Evolutionary conservation across 2,888 invertebrate genomes (phyloP).

Genomic region (Selenia dentaria): DNA sequence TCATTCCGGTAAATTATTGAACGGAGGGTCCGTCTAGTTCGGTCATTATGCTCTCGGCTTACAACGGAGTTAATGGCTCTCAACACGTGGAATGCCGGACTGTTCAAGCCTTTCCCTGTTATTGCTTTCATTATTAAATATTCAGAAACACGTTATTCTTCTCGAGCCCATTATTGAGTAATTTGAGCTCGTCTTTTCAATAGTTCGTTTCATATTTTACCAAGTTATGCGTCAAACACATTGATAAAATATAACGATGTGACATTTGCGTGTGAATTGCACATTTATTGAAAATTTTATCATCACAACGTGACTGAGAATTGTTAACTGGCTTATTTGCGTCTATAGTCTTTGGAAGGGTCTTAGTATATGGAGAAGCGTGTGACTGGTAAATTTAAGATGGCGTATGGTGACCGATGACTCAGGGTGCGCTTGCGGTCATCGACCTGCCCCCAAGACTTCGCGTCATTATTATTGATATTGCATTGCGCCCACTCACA

Average conservation of each 20-base stretch:
- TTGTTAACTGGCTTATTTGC: constrained; percentile 47
- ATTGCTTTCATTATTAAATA: constrained; percentile 54
- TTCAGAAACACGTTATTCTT: constrained; percentile 44
- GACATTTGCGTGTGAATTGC: constrained; percentile 41
- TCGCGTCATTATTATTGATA: constrained; percentile 57
- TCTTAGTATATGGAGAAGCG: constrained; percentile 20
- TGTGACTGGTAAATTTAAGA: constrained; percentile 48
- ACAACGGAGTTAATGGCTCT: constrained; percentile 49
- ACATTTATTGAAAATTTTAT: constrained; percentile 40
- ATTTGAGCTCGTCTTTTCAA: not conserved
- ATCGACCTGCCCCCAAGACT: constrained; percentile 65
- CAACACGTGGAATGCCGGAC: constrained; percentile 47
- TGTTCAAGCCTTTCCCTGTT: constrained; percentile 52
- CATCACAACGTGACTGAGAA: constrained; percentile 46
- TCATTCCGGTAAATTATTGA: constrained; percentile 49
- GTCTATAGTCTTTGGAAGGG: constrained; percentile 25
- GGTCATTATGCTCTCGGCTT: constrained; percentile 41
- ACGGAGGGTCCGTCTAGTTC: constrained; percentile 31
- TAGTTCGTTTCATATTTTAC: not conserved
- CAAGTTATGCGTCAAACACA: not conserved
- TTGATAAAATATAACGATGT: constrained; percentile 34
- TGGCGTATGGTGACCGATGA: constrained; percentile 59
- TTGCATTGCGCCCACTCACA: constrained; percentile 38
- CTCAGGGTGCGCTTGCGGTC: constrained; percentile 65
- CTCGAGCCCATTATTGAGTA: not conserved